A percentile compares a stretch with the other conserved stretches of the same genome.
Evolutionary conservation across 2,113 vertebrate genomes (phyloP).

Genomic region (Sander vitreus): DNA sequence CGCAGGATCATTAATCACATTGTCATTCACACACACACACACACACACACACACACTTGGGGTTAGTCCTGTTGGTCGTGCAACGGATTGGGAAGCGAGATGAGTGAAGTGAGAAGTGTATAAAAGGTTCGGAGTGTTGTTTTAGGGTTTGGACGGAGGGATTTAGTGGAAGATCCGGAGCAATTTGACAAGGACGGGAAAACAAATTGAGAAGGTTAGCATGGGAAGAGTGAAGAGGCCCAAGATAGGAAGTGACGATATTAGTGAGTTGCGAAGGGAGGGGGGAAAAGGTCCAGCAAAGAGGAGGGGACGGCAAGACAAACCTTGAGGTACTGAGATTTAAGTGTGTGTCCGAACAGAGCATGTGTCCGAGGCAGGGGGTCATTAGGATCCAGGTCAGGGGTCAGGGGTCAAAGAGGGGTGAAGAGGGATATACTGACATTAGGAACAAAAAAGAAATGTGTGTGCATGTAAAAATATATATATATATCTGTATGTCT

Average conservation of each 20-base stretch:
- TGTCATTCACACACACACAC: conserved; percentile 34
- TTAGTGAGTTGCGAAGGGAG: not conserved
- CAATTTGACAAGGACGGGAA: not conserved
- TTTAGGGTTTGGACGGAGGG: conserved; percentile 14
- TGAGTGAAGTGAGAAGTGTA: not conserved
- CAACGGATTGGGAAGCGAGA: not conserved
- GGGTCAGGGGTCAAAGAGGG: conserved; percentile 52
- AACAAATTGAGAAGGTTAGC: conserved; percentile 41
- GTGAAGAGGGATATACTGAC: conserved; percentile 61
- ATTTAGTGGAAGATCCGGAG: conserved; percentile 11
- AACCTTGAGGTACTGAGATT: conserved; percentile 65
- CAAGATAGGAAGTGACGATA: not conserved
- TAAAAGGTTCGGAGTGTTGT: not conserved
- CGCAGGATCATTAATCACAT: conserved; percentile 53
- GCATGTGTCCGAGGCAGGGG: conserved; percentile 60
- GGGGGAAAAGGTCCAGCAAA: not conserved
- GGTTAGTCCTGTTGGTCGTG: conserved; percentile 56
- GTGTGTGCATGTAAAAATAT: conserved; percentile 1
- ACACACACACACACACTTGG: conserved; percentile 18
- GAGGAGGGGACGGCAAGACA: conserved; percentile 55
- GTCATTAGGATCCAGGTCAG: conserved; percentile 66
- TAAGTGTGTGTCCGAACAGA: conserved; percentile 63
- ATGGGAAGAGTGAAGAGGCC: conserved; percentile 23
- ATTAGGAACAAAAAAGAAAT: conserved; percentile 53
- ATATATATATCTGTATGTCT: not conserved